These are phyloP conservation scores for Gasteruption jaculator DNA, from an alignment of 2,888 invertebrate species.

Conservation along the genomic window DNA sequence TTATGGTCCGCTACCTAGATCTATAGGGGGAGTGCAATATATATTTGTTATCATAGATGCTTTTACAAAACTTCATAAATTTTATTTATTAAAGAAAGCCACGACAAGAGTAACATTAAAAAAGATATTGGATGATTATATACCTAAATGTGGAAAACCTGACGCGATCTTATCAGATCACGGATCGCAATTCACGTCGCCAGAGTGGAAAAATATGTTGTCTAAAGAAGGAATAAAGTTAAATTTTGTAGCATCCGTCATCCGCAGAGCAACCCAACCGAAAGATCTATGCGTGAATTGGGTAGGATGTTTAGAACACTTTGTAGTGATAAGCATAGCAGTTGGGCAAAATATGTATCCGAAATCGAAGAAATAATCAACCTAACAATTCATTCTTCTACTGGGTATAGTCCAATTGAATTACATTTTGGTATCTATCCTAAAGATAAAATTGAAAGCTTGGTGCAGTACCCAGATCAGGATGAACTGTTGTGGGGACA, in stretches of 20 bases:
- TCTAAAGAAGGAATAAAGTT: slow-evolving; percentile 1
- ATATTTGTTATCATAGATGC: slow-evolving; percentile 8
- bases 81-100: slow-evolving; percentile 10
- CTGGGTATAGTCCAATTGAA: slow-evolving; percentile 9
- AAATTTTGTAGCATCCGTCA: slow-evolving; percentile 14
- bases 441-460: too few relatives aligned
- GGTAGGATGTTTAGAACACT: slow-evolving; percentile 16
- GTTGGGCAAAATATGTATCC: slow-evolving; percentile 12
- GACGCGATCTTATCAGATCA: slow-evolving; percentile 10
- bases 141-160: slow-evolving; percentile 10
- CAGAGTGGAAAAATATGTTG: slow-evolving; percentile 4
- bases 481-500: too few relatives aligned
- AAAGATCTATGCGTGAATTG: slow-evolving; percentile 16
- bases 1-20: slow-evolving; percentile 12
- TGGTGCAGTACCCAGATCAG: too few relatives aligned
- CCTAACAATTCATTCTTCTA: slow-evolving; percentile 10
- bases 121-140: slow-evolving; percentile 3
- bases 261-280: slow-evolving; percentile 16
- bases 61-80: too few relatives aligned
- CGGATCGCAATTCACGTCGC: slow-evolving; percentile 14
- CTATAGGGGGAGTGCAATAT: slow-evolving; percentile 10
- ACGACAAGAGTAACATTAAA: background rate
- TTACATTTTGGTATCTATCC: too few relatives aligned
- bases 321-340: slow-evolving; percentile 11
- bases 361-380: slow-evolving; percentile 11